Evolutionary conservation across 2,797 vertebrate genomes (phyloP).

Genomic region (Acropternis orthonyx): DNA sequence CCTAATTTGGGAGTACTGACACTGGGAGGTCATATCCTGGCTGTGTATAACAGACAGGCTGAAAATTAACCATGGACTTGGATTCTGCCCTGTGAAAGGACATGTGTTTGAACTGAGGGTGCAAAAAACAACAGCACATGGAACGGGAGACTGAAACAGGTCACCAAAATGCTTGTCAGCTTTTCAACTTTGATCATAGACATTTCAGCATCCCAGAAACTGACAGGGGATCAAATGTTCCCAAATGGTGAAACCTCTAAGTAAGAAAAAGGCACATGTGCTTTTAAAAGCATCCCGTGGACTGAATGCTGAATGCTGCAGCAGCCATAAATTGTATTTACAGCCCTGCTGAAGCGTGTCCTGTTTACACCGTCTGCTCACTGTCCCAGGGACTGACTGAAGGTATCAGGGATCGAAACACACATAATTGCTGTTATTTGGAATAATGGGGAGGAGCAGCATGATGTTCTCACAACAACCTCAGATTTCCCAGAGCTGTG

Average conservation of each 20-base stretch:
- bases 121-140: background rate
- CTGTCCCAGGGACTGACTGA: background rate
- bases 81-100: background rate
- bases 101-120: background rate
- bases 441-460: background rate
- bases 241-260: background rate
- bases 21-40: background rate
- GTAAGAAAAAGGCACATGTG: background rate
- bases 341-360: background rate
- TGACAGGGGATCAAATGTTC: background rate
- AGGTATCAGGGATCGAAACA: background rate
- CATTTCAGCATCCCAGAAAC: background rate
- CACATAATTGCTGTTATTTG: background rate
- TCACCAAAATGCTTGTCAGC: background rate
- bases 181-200: background rate
- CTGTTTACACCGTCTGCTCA: background rate
- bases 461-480: background rate
- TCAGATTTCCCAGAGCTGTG: background rate
- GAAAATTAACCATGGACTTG: background rate
- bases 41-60: background rate
- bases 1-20: background rate
- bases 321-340: constrained; percentile 9
- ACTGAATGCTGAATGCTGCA: background rate
- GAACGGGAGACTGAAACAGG: background rate
- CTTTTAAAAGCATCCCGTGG: background rate